These are phyloP conservation scores for Melanargia galathea DNA, from an alignment of 2,888 invertebrate species.

Conservation along the genomic window DNA sequence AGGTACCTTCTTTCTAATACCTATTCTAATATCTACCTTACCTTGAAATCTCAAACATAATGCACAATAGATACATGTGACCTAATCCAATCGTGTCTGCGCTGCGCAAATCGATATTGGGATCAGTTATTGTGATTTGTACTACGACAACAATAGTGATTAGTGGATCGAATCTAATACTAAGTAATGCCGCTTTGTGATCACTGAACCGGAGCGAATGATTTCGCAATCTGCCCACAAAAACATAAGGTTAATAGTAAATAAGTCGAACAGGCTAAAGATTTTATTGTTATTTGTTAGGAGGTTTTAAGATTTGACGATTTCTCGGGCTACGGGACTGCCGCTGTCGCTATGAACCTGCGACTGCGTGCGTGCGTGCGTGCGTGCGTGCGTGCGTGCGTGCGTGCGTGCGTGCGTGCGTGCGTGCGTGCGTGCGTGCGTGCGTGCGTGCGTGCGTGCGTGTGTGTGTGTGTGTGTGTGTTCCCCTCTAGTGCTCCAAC, in stretches of 20 bases:
- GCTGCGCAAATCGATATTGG: slow-evolving; percentile 31
- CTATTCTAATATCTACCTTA: slow-evolving; percentile 2
- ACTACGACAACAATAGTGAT: slow-evolving; percentile 35
- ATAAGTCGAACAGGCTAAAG: too few relatives aligned
- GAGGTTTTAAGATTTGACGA: slow-evolving; percentile 1
- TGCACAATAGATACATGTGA: slow-evolving; percentile 23
- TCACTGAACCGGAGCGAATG: slow-evolving; percentile 55
- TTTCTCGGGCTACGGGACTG: too few relatives aligned
- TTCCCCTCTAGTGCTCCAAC: too few relatives aligned
- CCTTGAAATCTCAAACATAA: slow-evolving; percentile 30
- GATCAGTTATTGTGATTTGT: slow-evolving; percentile 36
- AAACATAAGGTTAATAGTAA: slow-evolving; percentile 22
- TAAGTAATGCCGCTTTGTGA: slow-evolving; percentile 42
- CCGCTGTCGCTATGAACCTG: too few relatives aligned
- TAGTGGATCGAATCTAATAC: slow-evolving; percentile 32
- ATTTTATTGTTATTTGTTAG: too few relatives aligned
- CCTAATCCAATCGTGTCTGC: slow-evolving; percentile 33
- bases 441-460: too few relatives aligned
- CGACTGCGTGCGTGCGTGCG: too few relatives aligned
- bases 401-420: too few relatives aligned
- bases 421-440: too few relatives aligned
- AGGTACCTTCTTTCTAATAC: too few relatives aligned
- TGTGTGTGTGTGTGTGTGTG: too few relatives aligned
- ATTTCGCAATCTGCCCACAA: slow-evolving; percentile 44
- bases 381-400: too few relatives aligned